Percentiles rank a stretch among this genome's conserved stretches.
phyloP scores from a whole-genome alignment of 2,113 vertebrate species.

The Parotia lawesii region DNA sequence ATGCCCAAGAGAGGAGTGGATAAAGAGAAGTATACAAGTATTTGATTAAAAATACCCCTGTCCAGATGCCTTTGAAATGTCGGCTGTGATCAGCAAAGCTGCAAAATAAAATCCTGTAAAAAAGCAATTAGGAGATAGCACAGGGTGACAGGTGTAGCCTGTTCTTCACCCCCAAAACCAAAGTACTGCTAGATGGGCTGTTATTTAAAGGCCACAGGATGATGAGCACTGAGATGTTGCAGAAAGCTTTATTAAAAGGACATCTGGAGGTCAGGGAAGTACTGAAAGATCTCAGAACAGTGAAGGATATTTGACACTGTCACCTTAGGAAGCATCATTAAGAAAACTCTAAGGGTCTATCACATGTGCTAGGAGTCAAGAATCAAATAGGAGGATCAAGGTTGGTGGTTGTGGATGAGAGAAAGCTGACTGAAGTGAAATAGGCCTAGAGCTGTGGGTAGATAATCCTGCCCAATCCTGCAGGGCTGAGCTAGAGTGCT shows the following conservation, averaged over 20 bases:
- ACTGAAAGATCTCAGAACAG: not conserved
- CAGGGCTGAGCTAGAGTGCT: not conserved
- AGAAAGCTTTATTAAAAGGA: not conserved
- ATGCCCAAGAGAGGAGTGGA: not conserved
- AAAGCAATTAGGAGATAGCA: not conserved
- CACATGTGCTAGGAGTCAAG: not conserved
- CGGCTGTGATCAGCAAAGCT: not conserved
- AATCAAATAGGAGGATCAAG: not conserved
- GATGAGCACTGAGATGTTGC: not conserved
- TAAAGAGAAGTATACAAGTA: not conserved
- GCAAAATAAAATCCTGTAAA: not conserved
- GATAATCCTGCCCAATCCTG: not conserved
- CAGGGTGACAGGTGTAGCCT: not conserved
- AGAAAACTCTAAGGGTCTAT: not conserved
- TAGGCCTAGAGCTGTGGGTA: not conserved
- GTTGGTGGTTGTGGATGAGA: not conserved
- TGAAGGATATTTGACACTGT: not conserved
- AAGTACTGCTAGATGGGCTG: not conserved
- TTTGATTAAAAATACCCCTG: not conserved
- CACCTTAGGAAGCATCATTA: not conserved
- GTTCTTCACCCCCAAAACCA: not conserved
- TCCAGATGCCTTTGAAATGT: not conserved
- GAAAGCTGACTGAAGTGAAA: not conserved
- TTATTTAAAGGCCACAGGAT: not conserved
- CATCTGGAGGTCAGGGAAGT: not conserved